Evolutionary conservation across 2,888 invertebrate genomes (phyloP), one percentile per base, ranked within the genome.

Genomic region (Eupithecia vulgata): DNA sequence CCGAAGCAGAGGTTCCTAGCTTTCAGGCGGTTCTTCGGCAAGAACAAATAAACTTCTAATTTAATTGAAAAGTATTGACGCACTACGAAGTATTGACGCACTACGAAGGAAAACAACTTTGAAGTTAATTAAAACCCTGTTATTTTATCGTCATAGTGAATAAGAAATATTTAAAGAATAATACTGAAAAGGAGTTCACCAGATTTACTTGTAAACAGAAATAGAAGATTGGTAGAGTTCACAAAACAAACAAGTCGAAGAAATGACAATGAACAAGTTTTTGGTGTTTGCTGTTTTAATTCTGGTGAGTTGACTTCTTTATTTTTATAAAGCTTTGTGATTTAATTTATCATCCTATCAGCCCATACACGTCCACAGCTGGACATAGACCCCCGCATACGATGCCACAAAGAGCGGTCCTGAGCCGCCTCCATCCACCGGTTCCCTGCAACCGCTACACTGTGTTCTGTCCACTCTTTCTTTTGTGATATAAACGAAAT

Each of bases 1-100:
- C 70, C 81, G 83, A 72, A 84, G 90, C 1, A 69, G 72, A 85
- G 84, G 76, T 88, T n/a, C 70, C 82, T 74, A 10, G 42, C 65
- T 10, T 12, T 75, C 15, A 21, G 52, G 52, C 83, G 80, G 70
- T 78, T 89, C 66, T 83, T 90, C 61, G 76, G 78, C 75, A 68
- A 66, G 81, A 81, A 74, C 80, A 76, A 80, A 57, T 25, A 57
- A 57, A 57, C 57, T 25, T 5, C 1, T 13, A 1, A 25, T 57
- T 25, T 25, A 5, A 57, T 57, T 57, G 3, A 25, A 57, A 57
- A 12, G 12, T 13, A 8, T 57, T 57, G 25, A 12, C 25, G 57
- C 25, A 5, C 12, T 2, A 25, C 25, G 5, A 5, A 25, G 5
- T 13, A 8, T 57, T 57, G 25, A 12, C 25, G 57, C 25, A 5